A percentile compares a stretch with the other conserved stretches of the same genome.
Conservation (phyloP, 2,888 invertebrate species). For the Drosophila parthenogenetica region DNA sequence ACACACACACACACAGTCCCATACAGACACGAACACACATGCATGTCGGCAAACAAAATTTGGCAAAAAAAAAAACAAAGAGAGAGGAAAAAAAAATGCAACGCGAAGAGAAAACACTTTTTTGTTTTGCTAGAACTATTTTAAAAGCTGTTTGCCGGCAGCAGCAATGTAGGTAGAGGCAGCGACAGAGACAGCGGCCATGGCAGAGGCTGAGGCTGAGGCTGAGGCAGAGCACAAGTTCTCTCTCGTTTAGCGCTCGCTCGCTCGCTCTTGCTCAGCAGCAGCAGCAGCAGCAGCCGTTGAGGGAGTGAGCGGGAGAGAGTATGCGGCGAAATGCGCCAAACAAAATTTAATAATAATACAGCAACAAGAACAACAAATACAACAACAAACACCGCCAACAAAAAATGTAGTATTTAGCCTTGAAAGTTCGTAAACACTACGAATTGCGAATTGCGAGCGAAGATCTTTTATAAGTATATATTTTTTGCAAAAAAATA, state of each 20-base stretch:
- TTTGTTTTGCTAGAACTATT: constrained; percentile 72
- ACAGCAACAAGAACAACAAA: constrained; percentile 37
- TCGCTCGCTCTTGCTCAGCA: neutral
- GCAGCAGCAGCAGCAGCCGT: neutral
- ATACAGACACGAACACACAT: constrained; percentile 38
- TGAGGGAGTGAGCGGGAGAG: constrained; percentile 10
- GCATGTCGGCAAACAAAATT: constrained; percentile 37
- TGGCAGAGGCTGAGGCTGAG: neutral
- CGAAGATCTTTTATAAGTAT: constrained; percentile 56
- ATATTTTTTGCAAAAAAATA: constrained; percentile 2
- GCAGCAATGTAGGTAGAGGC: constrained; percentile 11
- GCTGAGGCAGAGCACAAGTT: neutral
- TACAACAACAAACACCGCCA: constrained; percentile 30
- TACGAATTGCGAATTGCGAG: constrained; percentile 65
- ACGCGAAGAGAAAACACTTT: constrained; percentile 49
- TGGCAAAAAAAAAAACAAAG: constrained; percentile 31
- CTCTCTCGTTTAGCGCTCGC: neutral
- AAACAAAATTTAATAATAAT: constrained; percentile 79
- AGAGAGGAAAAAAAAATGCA: constrained; percentile 54
- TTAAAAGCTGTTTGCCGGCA: constrained; percentile 45
- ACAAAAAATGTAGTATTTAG: constrained; percentile 76
- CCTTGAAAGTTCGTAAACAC: constrained; percentile 81
- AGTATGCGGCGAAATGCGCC: constrained; percentile 67
- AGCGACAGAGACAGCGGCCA: constrained; percentile 4
- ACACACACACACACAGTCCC: constrained; percentile 30